Evolutionary conservation across 2,113 vertebrate genomes (phyloP).

Genomic region (Malaclemys terrapin): DNA sequence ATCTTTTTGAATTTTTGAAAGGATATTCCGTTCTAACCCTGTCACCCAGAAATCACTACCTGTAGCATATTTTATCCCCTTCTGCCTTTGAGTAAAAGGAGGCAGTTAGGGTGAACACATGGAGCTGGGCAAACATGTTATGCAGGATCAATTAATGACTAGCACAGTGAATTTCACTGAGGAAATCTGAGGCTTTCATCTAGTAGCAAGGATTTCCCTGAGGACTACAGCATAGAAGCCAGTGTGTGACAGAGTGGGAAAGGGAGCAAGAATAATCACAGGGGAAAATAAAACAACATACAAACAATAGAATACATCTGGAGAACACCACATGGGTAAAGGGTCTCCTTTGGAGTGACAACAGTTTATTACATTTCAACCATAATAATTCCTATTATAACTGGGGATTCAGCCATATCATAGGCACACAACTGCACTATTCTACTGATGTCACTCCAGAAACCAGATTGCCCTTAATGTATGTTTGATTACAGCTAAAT

Average conservation of each 20-base stretch:
- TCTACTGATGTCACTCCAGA: neutral
- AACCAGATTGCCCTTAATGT: neutral
- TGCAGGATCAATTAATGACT: conserved; percentile 5
- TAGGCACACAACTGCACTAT: neutral
- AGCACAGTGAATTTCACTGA: neutral
- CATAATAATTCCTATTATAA: accelerated
- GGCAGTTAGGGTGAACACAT: neutral
- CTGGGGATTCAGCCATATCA: neutral
- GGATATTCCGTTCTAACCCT: neutral
- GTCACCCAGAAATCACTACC: neutral
- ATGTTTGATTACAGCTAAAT: neutral
- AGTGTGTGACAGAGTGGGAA: neutral
- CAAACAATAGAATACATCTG: neutral
- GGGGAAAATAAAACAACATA: neutral
- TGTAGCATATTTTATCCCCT: neutral
- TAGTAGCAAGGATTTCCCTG: neutral
- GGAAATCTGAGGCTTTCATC: neutral
- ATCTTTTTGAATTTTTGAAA: neutral
- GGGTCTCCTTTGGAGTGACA: neutral
- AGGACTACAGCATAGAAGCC: neutral
- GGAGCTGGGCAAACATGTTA: neutral
- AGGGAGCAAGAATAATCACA: neutral
- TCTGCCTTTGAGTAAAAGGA: neutral
- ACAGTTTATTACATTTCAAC: neutral
- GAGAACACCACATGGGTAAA: neutral